phyloP scores from a whole-genome alignment of 1,140 invertebrate genomes.

The Venustaconcha ellipsiformis region DNA sequence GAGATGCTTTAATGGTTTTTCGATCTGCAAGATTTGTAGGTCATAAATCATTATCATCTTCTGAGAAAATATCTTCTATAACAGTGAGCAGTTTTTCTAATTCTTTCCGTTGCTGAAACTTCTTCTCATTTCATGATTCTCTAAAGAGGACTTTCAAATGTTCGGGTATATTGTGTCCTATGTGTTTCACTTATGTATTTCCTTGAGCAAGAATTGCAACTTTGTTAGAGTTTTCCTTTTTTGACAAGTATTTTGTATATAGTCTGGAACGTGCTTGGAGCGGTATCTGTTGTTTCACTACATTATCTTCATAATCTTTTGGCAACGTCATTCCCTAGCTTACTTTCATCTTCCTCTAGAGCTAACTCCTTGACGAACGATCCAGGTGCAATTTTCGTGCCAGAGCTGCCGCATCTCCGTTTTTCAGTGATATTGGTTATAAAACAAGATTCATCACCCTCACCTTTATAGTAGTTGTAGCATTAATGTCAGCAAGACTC shows the following conservation, averaged over 20 bases:
- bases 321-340: background rate
- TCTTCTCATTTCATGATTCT: background rate
- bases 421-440: background rate
- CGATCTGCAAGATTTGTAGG: background rate
- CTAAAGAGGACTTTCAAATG: background rate
- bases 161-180: background rate
- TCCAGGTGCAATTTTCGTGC: too few species aligned
- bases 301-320: background rate
- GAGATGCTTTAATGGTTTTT: constrained; percentile 24
- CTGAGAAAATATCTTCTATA: background rate
- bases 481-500: constrained; percentile 4
- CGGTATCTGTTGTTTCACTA: background rate
- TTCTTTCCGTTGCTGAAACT: background rate
- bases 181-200: background rate
- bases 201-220: too few species aligned
- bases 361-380: too few species aligned
- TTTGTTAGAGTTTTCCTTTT: background rate
- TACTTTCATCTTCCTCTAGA: too few species aligned
- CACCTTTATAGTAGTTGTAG: background rate
- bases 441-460: background rate
- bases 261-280: background rate
- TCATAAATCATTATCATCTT: too few species aligned
- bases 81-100: constrained; percentile 6
- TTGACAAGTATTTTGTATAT: background rate
- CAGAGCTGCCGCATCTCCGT: background rate